Base-by-base conservation (phyloP, 2,113 vertebrate species). In the Misgurnus mizolepis region DNA sequence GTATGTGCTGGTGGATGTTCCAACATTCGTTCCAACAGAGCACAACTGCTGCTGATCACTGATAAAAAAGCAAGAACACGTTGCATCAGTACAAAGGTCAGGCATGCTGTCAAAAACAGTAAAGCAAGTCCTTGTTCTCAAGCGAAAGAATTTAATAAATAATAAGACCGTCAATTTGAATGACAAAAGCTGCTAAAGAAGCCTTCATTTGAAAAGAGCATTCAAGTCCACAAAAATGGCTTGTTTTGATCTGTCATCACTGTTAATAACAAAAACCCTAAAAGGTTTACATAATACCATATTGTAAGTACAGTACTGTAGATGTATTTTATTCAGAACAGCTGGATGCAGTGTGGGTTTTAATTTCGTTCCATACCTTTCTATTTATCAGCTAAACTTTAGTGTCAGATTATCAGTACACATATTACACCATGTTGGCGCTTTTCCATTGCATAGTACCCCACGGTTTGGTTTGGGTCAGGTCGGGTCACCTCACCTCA, bases 41-140 rank as follows among this genome's bases (percentile, higher is more conserved):
- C 80, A 3, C 83, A 40, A 66, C 88, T 88, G 84, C 83, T 80
- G 50, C 84, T 86, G 89, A 79, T 85, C 4, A 90, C 92, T 94
- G 78, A 43, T 47, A 67, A 56, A 7, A 67, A n/a, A 58, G 18
- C 40, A 78, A 9, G 50, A 6, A 79, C 6, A 81, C 6, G 17
- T 6, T 58, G n/a, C 7, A 18, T 58, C 17, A n/a, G 9, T 50
- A 64, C 11, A 50, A 40, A 76, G n/a, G 74, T 76, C 22, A 56
- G 58, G n/a, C 39, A 72, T 6, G 6, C 4, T 11, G 39, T 72
- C 53, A 72, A 39, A n/a, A 58, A 17, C 0, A 47, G 5, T n/a
- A 56, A 56, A 71, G 27, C 6, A 71, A 5, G 49, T 56, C 49
- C 34, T 71, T 56, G 43, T 40, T 56, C 66, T 27, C 18, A 22